phyloP scores from a whole-genome alignment of 2,888 invertebrate genomes.

The Cryptocheilus praepositus region DNA sequence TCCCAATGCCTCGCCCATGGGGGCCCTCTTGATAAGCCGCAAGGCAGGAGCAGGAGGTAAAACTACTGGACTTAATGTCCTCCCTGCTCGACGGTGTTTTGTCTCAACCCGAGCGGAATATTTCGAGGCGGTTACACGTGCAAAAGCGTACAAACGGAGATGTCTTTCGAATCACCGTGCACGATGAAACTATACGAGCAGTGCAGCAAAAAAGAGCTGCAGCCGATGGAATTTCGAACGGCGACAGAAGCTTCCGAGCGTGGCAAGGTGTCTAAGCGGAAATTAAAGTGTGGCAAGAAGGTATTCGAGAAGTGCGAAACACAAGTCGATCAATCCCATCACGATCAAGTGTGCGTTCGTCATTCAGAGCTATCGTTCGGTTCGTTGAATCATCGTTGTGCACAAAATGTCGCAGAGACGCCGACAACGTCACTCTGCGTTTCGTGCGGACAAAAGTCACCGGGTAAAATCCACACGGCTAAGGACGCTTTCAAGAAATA shows the following conservation, averaged over 20 bases:
- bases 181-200: conserved; percentile 13
- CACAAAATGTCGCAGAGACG: conserved; percentile 12
- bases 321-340: conserved; percentile 12
- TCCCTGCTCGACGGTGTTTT: too few relatives aligned
- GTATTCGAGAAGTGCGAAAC: conserved; percentile 5
- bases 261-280: conserved; percentile 13
- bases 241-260: conserved; percentile 21
- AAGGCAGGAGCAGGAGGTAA: too few relatives aligned
- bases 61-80: too few relatives aligned
- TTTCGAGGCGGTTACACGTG: too few relatives aligned
- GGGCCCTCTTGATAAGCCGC: too few relatives aligned
- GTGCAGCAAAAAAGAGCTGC: conserved; percentile 12
- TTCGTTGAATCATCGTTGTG: conserved; percentile 19
- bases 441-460: conserved; percentile 20
- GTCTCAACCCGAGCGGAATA: too few relatives aligned
- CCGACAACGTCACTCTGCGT: conserved; percentile 17
- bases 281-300: conserved; percentile 21
- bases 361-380: conserved; percentile 23
- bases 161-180: neutral
- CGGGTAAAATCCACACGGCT: conserved; percentile 5
- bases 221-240: conserved; percentile 6
- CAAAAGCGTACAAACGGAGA: conserved; percentile 6
- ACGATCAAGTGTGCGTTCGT: conserved; percentile 20
- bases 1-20: too few relatives aligned
- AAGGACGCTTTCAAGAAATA: conserved; percentile 23